Evolutionary conservation across 2,797 vertebrate genomes (phyloP).

Genomic region (Saxicola maurus): DNA sequence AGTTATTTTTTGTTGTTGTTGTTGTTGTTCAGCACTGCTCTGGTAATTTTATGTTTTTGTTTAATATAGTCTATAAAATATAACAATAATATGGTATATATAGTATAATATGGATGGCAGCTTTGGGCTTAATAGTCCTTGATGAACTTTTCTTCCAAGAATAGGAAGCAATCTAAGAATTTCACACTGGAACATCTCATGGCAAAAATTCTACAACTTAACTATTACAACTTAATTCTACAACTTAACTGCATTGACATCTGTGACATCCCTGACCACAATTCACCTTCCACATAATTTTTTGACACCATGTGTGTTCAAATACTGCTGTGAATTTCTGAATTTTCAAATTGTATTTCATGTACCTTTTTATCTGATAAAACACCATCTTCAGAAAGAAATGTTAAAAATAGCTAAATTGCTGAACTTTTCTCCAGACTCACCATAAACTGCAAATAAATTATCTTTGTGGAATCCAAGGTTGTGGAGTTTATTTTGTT

Average conservation of each 20-base stretch:
- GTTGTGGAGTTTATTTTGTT: not conserved
- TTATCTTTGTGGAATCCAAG: not conserved
- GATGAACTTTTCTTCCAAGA: not conserved
- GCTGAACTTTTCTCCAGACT: not conserved
- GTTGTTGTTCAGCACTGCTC: not conserved
- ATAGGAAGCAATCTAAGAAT: not conserved
- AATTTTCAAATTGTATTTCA: not conserved
- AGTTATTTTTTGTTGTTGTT: not conserved
- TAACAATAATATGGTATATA: too few species aligned
- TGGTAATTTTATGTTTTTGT: not conserved
- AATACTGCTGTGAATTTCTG: not conserved
- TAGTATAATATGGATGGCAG: too few species aligned
- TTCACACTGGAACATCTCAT: not conserved
- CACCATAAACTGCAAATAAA: not conserved
- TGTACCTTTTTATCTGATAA: not conserved
- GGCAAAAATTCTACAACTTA: not conserved
- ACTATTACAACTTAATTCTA: not conserved
- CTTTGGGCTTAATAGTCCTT: not conserved
- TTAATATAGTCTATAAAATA: not conserved
- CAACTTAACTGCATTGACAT: not conserved
- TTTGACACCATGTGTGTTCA: not conserved
- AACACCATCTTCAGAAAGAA: not conserved
- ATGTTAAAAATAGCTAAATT: not conserved
- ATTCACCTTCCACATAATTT: not conserved
- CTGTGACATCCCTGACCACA: not conserved